Evolutionary conservation across 2,797 vertebrate species (phyloP), one percentile per base, ranked within the genome.

Genomic region (Galaxias olidus): DNA sequence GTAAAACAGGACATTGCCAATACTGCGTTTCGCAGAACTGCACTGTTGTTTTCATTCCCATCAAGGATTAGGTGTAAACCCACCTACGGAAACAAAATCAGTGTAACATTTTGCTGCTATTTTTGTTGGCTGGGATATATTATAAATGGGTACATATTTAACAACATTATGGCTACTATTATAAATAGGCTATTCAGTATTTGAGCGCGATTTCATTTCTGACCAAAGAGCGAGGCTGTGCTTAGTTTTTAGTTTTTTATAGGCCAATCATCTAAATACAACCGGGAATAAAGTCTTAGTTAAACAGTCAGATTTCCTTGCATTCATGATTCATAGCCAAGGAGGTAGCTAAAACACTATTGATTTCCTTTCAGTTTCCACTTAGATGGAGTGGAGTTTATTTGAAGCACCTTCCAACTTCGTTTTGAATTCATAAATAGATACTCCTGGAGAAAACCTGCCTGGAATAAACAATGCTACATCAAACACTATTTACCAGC

Each of bases 401-500:
- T 50, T 61, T 41, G 20, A 61, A 61, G 46, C 14, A 42, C 17
- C 51, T 59, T 59, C 43, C 14, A 14, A 18, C 44, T 47, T 46
- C 5, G 20, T 59, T n/a, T 59, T 59, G 56, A 58, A 18, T 58
- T 13, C n/a, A 46, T 19, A 20, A 46, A 19, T 20, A 19, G 18
- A 50, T 42, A 9, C 7, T n/a, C 11, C n/a, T 19, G 45, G 47
- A 30, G 13, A 7, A 42, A 40, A 15, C 12, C 3, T 49, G 45
- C 43, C 30, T 48, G 8, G 30, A 30, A 30, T 30, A 30, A 30
- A 30, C 30, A 6, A 6, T 30, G 30, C 2, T 30, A 30, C 30
- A 30, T 30, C 30, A 30, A 30, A 30, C 30, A 30, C 30, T 30
- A 30, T 30, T 30, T 30, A 30, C 30, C 30, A 30, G 30, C 6